Base-by-base conservation (phyloP, 2,888 invertebrate genomes). In the Lycaena phlaeas region DNA sequence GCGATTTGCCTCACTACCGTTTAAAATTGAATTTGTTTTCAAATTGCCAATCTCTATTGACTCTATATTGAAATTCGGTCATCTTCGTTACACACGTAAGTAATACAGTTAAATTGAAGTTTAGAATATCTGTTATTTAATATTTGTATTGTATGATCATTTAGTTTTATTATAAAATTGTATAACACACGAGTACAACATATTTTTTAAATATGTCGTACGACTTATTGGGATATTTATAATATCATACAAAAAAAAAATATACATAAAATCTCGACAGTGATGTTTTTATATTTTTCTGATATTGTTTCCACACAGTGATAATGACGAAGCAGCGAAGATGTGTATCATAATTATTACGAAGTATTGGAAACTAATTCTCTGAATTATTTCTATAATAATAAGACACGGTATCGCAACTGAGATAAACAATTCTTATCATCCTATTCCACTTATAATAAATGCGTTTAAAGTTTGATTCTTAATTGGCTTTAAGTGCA, bases 1-100 rank as follows among this genome's bases (percentile, higher is more conserved):
- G 34, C 18, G 41, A 38, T 27, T 29, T 14, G 28, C 27, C 38
- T 27, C 25, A 34, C 28, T 22, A 27, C 40, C 48, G 45, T 44
- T 39, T 18, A 48, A 27, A 42, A 48, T 48, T 41, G 28, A 45
- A 46, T 48, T 48, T 44, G 45, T 41, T 48, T 50, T 34, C 14
- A 34, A 22, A 34, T 34, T 34, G 34, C 18, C 34, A 18, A 34
- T 18, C 18, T 10, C 30, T 30, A 30, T 30, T 30, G 14, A 30
- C 30, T 30, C 15, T 29, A 15, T 14, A 30, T 30, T 30, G 30
- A 30, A 30, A 15, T 30, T 30, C 15, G 15, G 14, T n/a, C 15
- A n/a, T 29, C 15, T 14, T 14, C n/a, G n/a, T n/a, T n/a, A n/a
- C n/a, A n/a, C n/a, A n/a, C n/a, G n/a, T n/a, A n/a, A n/a, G n/a